These are phyloP conservation scores for Lepidotrigona ventralis DNA, from an alignment of 1,140 invertebrate species.

Conservation along the genomic window DNA sequence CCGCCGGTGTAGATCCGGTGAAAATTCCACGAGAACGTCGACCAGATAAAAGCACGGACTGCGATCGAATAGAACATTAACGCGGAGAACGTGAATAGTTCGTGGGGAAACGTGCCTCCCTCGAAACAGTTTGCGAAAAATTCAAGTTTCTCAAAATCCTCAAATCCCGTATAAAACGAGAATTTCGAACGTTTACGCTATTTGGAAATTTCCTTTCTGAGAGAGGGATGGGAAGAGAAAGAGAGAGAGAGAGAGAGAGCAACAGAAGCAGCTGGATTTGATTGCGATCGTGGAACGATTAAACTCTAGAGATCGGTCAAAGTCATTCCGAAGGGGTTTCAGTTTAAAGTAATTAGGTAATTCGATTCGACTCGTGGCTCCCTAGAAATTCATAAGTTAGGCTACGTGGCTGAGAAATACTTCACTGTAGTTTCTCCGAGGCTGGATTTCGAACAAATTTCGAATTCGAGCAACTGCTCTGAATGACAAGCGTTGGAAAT, in stretches of 20 bases:
- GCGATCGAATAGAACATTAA: constrained; percentile 16
- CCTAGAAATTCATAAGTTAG: constrained; percentile 2
- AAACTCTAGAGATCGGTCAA: neutral
- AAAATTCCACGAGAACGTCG: neutral
- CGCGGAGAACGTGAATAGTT: neutral
- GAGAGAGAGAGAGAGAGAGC: no score
- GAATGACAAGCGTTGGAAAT: no score
- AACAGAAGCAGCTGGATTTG: neutral
- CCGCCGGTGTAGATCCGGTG: no score
- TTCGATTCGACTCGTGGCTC: neutral
- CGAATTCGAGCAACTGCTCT: neutral
- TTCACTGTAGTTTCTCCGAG: neutral
- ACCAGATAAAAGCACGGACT: constrained; percentile 7
- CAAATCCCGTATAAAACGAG: no score
- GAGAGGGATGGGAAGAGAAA: no score
- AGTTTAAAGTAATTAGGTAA: neutral
- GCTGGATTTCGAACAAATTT: neutral
- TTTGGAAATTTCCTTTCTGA: neutral
- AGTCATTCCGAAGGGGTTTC: neutral
- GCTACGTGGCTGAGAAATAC: no score
- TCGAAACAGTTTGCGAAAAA: neutral
- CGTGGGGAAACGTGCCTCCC: neutral
- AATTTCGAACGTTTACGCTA: neutral
- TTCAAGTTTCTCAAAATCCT: neutral
- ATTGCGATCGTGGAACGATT: neutral